A percentile compares a stretch with the other conserved stretches of the same genome.
Evolutionary conservation across 2,888 invertebrate genomes (phyloP).

Genomic region (Allacma fusca): DNA sequence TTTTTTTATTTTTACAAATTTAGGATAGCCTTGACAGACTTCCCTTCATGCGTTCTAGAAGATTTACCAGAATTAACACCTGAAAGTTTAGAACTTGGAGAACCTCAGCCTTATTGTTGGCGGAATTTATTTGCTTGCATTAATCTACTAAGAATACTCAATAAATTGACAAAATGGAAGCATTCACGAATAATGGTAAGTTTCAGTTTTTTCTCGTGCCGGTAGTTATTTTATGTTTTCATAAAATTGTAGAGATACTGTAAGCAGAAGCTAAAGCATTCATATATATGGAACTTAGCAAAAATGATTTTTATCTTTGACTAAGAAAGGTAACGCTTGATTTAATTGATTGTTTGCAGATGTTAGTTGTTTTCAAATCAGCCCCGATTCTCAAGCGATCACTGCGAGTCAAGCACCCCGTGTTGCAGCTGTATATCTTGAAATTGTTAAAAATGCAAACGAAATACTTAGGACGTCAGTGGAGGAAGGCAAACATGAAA

Average conservation of each 20-base stretch:
- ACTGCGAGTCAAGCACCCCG: slow-evolving; percentile 91
- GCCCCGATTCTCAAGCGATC: slow-evolving; percentile 97
- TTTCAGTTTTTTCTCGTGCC: background rate
- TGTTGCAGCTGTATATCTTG: slow-evolving; percentile 97
- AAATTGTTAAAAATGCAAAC: slow-evolving; percentile 99
- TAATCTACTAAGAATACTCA: slow-evolving; percentile 92
- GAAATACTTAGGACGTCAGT: slow-evolving; percentile 97
- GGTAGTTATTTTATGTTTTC: too few species aligned
- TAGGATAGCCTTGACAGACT: slow-evolving; percentile 77
- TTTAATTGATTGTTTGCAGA: slow-evolving; percentile 65
- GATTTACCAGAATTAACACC: slow-evolving; percentile 92
- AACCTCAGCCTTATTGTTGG: slow-evolving; percentile 90
- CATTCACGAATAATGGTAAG: slow-evolving; percentile 93
- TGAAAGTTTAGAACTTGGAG: slow-evolving; percentile 87
- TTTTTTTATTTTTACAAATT: slow-evolving; percentile 56
- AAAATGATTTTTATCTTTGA: too few species aligned
- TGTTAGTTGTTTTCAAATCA: slow-evolving; percentile 99
- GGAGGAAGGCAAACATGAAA: slow-evolving; percentile 99
- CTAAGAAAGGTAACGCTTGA: too few species aligned
- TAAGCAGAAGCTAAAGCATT: too few species aligned
- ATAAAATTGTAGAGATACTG: too few species aligned
- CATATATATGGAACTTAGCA: too few species aligned
- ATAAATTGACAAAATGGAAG: slow-evolving; percentile 99
- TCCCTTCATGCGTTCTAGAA: slow-evolving; percentile 94
- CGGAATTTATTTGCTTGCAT: slow-evolving; percentile 98